Base-by-base conservation (phyloP, 2,888 invertebrate genomes). In the Eupithecia pulchellata region DNA sequence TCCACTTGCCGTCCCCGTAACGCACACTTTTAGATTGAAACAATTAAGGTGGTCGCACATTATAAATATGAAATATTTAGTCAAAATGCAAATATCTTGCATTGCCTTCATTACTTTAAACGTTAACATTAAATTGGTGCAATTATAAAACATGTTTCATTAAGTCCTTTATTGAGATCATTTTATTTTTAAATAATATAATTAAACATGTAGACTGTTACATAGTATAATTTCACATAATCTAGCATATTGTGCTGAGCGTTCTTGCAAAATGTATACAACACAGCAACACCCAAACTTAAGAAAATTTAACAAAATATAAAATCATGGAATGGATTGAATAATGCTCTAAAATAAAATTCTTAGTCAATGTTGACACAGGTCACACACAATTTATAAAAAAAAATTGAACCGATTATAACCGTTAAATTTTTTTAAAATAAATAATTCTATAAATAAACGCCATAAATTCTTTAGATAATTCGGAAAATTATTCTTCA, bases 141-240 rank as follows among this genome's bases (percentile, higher is more conserved):
- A 29, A 29, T 17, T 57, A 8, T 57, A 17, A 29, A 20, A 20
- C 42, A 47, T 57, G 27, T 14, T 14, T n/a, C 1, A 55, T 27
- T 27, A 55, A 57, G 57, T 29, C 29, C 29, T 57, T 57, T 57
- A 29, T 57, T 57, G 57, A 57, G 57, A 57, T 57, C 57, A 57
- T 57, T 29, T 57, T 29, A 25, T 52, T 52, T 52, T 52, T 11
- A 52, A 17, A 47, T 20, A 47, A 9, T 1, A 1, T 34, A 47
- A 47, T 9, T 20, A 20, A 47, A 52, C 13, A 20, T 47, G 11
- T 11, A 52, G 52, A 25, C 25, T 52, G 20, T 25, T 52, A 52
- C 4, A 52, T 1, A 25, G 2, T 9, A 6, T 2, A 25, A 25
- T 25, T 52, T 52, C 25, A 52, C 11, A 52, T 25, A 25, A 52